phyloP scores from a whole-genome alignment of 2,888 invertebrate genomes.

The Trisateles emortualis region DNA sequence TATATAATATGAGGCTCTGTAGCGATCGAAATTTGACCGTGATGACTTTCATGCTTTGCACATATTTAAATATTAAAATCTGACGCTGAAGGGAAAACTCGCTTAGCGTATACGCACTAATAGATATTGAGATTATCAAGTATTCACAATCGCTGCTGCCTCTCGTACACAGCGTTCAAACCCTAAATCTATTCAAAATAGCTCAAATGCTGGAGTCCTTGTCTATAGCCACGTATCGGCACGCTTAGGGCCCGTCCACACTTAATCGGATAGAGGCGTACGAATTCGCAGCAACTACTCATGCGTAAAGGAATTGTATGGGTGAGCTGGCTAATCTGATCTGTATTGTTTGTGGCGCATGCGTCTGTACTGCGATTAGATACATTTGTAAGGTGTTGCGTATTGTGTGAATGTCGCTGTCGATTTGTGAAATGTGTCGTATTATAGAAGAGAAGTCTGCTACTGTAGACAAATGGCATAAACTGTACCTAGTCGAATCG shows the following conservation, averaged over 20 bases:
- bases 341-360: constrained; percentile 6
- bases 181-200: constrained; percentile 3
- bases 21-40: too few relatives aligned
- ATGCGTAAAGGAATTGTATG: constrained; percentile 43
- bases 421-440: too few relatives aligned
- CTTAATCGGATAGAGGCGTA: constrained; percentile 41
- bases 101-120: too few relatives aligned
- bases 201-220: constrained; percentile 1
- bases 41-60: too few relatives aligned
- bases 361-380: background rate
- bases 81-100: too few relatives aligned
- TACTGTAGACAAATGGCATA: too few relatives aligned
- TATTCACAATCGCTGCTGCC: too few relatives aligned
- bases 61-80: too few relatives aligned
- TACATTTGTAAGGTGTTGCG: constrained; percentile 1
- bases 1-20: too few relatives aligned
- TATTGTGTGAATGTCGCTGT: background rate
- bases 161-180: background rate
- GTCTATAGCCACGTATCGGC: background rate
- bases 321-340: constrained; percentile 37
- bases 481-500: too few relatives aligned
- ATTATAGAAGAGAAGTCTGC: background rate
- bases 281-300: constrained; percentile 30
- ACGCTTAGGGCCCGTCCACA: constrained; percentile 13
- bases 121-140: too few relatives aligned